Base-by-base conservation (phyloP, 2,797 vertebrate genomes). In the Hippocampus kuda region DNA sequence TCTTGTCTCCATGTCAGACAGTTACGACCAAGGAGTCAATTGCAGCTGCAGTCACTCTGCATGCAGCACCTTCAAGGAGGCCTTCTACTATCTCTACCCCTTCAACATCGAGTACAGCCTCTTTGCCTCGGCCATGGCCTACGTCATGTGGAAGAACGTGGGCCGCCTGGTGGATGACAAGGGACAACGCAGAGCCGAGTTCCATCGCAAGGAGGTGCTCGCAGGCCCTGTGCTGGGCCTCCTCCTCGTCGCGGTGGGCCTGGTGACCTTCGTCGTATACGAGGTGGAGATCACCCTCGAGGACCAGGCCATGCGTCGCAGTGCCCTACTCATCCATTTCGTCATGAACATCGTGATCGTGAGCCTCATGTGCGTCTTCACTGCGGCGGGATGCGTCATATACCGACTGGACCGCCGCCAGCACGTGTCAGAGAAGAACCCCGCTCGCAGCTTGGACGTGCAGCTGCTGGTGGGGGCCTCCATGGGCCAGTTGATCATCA, bases 51-150 rank as follows among this genome's bases (percentile, higher is more conserved):
- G 81, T 60, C 92, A 89, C 5, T 79, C 87, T 0, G 34, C 86
- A 49, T 98, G 95, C 68, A 75, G 84, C 71, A 79, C 90, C 80
- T 97, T 97, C 76, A 86, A 95, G 80, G 87, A 91, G 0, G 93
- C 92, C 22, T 94, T 89, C 71, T 94, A 92, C 76, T 97, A 95
- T 88, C 80, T 98, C 49, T 96, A 97, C 64, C 95, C 95, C n/a
- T 96, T 98, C 81, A 96, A 95, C 87, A 96, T 96, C 0, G 95
- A 98, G 73, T 97, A 97, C 88, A 96, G 94, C 66, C 93, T 98
- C 73, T 95, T 98, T 8, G 95, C 96, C 18, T 94, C 94, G 0
- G 91, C 94, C 68, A 91, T 96, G 92, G 83, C 93, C 67, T 97
- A 94, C 1, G 88, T 98, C 77, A 97, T 98, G 96, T 98, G 95